Evolutionary conservation across 1,140 invertebrate species (phyloP).

Genomic region (Drosophila pectinifera): DNA sequence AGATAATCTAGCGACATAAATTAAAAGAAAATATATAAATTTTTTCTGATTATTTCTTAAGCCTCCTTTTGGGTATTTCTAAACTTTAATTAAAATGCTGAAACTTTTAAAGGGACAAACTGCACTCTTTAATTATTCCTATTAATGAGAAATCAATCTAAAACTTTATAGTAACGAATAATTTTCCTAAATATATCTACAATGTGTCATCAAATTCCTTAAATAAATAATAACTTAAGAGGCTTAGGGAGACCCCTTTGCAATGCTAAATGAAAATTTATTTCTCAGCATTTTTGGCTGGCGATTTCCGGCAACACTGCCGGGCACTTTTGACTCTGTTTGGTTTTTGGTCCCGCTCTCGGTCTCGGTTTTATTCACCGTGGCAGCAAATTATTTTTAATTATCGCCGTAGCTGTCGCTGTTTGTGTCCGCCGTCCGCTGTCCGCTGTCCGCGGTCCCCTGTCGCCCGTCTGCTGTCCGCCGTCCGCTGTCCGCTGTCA

Average conservation of each 20-base stretch:
- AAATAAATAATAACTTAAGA: background rate
- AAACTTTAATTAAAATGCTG: too few species aligned
- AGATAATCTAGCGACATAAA: background rate
- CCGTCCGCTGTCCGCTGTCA: conserved; percentile 51
- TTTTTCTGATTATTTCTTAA: background rate
- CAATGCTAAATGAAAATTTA: conserved; percentile 4
- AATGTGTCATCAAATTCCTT: too few species aligned
- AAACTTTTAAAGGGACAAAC: too few species aligned
- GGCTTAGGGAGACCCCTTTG: background rate
- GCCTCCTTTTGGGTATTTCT: too few species aligned
- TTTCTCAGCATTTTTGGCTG: conserved; percentile 16
- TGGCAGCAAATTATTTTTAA: conserved; percentile 76
- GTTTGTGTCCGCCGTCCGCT: conserved; percentile 49
- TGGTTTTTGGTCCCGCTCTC: conserved; percentile 37
- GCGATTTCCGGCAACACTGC: conserved; percentile 35
- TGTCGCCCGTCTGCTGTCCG: conserved; percentile 56
- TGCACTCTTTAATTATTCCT: too few species aligned
- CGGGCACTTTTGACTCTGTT: conserved; percentile 10
- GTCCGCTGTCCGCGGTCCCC: conserved; percentile 54
- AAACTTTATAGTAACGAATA: too few species aligned
- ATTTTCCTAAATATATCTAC: too few species aligned
- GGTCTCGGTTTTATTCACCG: conserved; percentile 50
- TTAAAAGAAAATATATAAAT: background rate
- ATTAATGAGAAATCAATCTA: too few species aligned
- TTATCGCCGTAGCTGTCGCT: conserved; percentile 69